A percentile compares a stretch with the other conserved stretches of the same genome.
Evolutionary conservation across 2,113 vertebrate genomes (phyloP).

Genomic region (Phalacrocorax brasilianus): DNA sequence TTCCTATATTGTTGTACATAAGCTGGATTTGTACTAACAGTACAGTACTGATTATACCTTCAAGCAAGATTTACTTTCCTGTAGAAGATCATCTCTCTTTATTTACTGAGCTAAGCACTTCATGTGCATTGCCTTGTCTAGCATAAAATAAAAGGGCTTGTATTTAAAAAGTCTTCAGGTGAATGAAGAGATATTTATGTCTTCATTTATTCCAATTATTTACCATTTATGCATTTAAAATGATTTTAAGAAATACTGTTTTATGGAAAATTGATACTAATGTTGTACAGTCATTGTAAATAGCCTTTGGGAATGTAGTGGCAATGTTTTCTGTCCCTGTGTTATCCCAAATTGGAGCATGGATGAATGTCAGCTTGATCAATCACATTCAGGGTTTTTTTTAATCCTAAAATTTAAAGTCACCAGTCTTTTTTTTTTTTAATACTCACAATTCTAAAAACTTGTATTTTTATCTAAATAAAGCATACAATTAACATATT

Average conservation of each 20-base stretch:
- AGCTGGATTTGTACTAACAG: constrained; percentile 32
- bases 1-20: background rate
- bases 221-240: constrained; percentile 31
- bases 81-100: constrained; percentile 39
- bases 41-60: constrained; percentile 30
- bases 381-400: background rate
- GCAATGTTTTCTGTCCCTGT: background rate
- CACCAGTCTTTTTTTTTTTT: background rate
- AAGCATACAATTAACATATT: background rate
- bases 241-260: background rate
- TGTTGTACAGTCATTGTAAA: background rate
- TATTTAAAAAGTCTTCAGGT: background rate
- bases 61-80: constrained; percentile 42
- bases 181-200: background rate
- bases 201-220: background rate
- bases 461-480: background rate
- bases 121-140: background rate
- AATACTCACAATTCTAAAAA: background rate
- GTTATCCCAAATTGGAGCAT: background rate
- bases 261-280: constrained; percentile 19
- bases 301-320: background rate
- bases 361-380: background rate
- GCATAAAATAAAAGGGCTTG: background rate
- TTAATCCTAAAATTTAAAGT: background rate
- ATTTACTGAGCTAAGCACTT: constrained; percentile 35